Base-by-base conservation (phyloP, 1,140 invertebrate species). In the Antheraea pernyi region DNA sequence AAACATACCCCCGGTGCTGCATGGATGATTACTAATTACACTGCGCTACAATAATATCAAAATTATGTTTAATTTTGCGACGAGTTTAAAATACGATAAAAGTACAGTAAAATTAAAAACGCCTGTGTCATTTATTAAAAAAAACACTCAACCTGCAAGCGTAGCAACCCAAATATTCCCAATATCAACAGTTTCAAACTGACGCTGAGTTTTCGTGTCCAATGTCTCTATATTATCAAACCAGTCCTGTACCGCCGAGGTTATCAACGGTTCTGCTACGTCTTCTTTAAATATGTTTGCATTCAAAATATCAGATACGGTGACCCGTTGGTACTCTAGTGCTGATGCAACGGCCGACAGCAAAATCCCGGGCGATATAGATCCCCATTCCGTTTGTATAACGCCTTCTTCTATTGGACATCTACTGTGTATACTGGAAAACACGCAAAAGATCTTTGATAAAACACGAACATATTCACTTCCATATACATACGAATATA, bases 321-420 rank as follows among this genome's bases (percentile, higher is more conserved):
- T 75, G 11, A 95, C 92, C 66, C 89, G 88, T 74, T 95, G 94
- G 9, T 90, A 85, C 70, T 95, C 92, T 7, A 95, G 84, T 13
- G 94, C 91, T 0, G 95, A 90, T 3, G 94, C 93, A 42, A 95
- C 86, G 0, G 92, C 94, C 7, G 93, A 85, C 37, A 95, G 86
- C 9, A 95, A 70, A n/a, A 90, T 90, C 6, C 94, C 94, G 11
- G 92, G 85, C 16, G 94, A 86, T 72, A 95, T 83, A 0, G 94
- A 91, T 0, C 94, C 94, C 89, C 93, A 94, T 3, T 88, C 79
- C 4, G 94, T 94, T 74, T 94, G 83, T 9, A 95, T 84, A 0
- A 95, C 93, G 7, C 95, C 95, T 19, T 93, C 89, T 88, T 95
- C 94, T 67, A 94, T 92, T 5, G 94, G 94, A 80, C 95, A 95